A percentile compares a stretch with the other conserved stretches of the same genome.
phyloP scores from a whole-genome alignment of 2,797 vertebrate genomes.

The Enteromius trimaculatus region DNA sequence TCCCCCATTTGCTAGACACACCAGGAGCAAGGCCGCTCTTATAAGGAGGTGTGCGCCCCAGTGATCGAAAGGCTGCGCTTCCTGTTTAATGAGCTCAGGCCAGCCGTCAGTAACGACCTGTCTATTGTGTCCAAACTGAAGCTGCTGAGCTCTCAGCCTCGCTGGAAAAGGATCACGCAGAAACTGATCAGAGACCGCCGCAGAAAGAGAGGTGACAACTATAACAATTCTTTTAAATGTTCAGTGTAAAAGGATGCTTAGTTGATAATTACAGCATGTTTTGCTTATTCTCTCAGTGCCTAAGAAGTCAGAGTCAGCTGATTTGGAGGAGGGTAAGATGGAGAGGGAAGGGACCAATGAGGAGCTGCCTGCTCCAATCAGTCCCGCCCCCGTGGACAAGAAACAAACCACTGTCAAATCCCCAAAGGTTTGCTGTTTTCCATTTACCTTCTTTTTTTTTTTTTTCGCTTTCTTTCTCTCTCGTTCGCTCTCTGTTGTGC shows the following conservation, averaged over 20 bases:
- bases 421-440: constrained; percentile 80
- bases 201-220: constrained; percentile 86
- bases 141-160: constrained; percentile 91
- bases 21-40: constrained; percentile 98
- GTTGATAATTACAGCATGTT: not conserved
- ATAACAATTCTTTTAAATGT: not conserved
- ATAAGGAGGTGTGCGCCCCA: constrained; percentile 97
- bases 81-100: constrained; percentile 94
- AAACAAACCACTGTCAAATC: constrained; percentile 84
- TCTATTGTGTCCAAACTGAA: constrained; percentile 95
- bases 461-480: not conserved
- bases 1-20: constrained; percentile 82
- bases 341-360: constrained; percentile 92
- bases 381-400: constrained; percentile 85
- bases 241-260: not conserved
- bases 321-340: constrained; percentile 92
- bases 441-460: not conserved
- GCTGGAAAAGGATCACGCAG: constrained; percentile 93
- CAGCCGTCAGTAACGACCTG: constrained; percentile 94
- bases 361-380: constrained; percentile 85
- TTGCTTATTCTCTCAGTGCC: constrained; percentile 75
- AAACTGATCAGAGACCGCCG: constrained; percentile 94
- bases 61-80: constrained; percentile 96
- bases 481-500: not conserved
- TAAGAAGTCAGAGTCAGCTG: constrained; percentile 91